Evolutionary conservation across 2,888 invertebrate species (phyloP), one percentile per base, ranked within the genome.

Genomic region (Chelonus formosanus): DNA sequence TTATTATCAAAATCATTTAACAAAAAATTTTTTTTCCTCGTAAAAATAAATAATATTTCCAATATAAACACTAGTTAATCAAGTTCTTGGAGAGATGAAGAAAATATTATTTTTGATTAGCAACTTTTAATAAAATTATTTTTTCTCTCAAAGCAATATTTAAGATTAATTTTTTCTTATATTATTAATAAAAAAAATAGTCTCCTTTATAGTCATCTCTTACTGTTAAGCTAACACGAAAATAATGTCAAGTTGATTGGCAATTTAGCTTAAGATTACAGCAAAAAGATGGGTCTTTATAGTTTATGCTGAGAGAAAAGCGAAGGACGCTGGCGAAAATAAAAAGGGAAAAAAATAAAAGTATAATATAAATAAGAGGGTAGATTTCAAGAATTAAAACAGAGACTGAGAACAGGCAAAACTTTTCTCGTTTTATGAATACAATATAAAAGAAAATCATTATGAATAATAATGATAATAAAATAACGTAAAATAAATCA

Each of bases 161-260:
- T 20, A 20, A 20, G 20, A 20, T 20, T 20, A 58, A 47, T 4
- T 3, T 57, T 57, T 43, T 43, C 5, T 8, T 32, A 45, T 45
- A 7, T n/a, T 7, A 35, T n/a, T 58, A 10, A 47, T 32, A 35
- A 40, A 31, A 31, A n/a, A 43, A 52, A 40, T 60, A 36, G 61
- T 65, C 64, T 68, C 67, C 67, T 65, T 67, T 60, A 56, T 61
- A 35, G 43, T 67, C 64, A 64, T 61, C 62, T 65, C 57, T 66
- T 68, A 67, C 72, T 70, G 70, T 70, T 70, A 80, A 73, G 77
- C 78, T 81, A 81, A 80, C 77, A 78, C 77, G 79, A 81, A 81
- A 80, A 81, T 81, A 80, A 81, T 81, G 80, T 79, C 77, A 44
- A 74, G 77, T 80, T 81, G 81, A 81, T 81, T 81, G 81, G 81